These are phyloP conservation scores for Drosophila eugracilis DNA, from an alignment of 1,140 invertebrate genomes.

Conservation along the genomic window DNA sequence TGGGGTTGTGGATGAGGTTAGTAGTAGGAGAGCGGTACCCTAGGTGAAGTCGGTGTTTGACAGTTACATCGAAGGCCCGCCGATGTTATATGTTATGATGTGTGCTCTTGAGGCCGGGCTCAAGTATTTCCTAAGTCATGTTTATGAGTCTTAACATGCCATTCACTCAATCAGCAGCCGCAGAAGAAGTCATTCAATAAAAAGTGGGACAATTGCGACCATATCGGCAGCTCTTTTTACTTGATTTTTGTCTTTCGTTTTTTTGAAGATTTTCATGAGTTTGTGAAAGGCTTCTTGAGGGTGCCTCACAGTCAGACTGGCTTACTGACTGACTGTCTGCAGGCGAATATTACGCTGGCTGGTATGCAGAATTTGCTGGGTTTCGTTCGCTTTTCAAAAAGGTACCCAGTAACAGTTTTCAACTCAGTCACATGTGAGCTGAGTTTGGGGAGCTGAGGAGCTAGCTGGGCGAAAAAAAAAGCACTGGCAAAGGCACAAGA, in stretches of 20 bases:
- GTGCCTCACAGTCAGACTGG: slow-evolving; percentile 21
- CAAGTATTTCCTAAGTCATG: slow-evolving; percentile 82
- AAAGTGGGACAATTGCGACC: slow-evolving; percentile 79
- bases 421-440: slow-evolving; percentile 28
- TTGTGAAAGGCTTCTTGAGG: slow-evolving; percentile 80
- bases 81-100: slow-evolving; percentile 46
- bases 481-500: slow-evolving; percentile 56
- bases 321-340: slow-evolving; percentile 37
- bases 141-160: slow-evolving; percentile 81
- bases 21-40: slow-evolving; percentile 8
- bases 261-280: slow-evolving; percentile 79
- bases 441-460: slow-evolving; percentile 2
- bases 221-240: slow-evolving; percentile 55
- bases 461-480: slow-evolving; percentile 28
- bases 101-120: slow-evolving; percentile 54
- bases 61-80: slow-evolving; percentile 71
- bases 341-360: slow-evolving; percentile 33
- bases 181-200: slow-evolving; percentile 79
- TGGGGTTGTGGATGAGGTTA: slow-evolving; percentile 12
- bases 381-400: slow-evolving; percentile 50
- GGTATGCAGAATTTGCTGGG: slow-evolving; percentile 73
- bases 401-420: slow-evolving; percentile 33
- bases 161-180: slow-evolving; percentile 76
- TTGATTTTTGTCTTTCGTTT: slow-evolving; percentile 42
- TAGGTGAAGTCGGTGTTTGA: slow-evolving; percentile 59